These are phyloP conservation scores for Dione juno DNA, from an alignment of 2,888 invertebrate species.

Conservation along the genomic window DNA sequence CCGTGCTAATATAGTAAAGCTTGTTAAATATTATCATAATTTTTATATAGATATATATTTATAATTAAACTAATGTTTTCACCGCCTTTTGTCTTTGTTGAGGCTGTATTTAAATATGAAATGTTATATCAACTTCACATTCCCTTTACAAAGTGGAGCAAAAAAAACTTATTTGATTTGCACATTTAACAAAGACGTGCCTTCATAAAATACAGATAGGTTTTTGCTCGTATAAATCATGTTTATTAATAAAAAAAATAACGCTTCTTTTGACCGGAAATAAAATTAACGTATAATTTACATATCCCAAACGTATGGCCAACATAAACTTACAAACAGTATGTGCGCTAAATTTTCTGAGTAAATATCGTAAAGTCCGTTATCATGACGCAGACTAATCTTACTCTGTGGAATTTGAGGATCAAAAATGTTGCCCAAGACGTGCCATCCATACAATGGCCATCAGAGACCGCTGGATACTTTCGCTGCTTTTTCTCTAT, in stretches of 20 bases:
- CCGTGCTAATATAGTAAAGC: not conserved
- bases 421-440: constrained; percentile 58
- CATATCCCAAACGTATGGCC: not conserved
- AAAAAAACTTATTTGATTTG: not conserved
- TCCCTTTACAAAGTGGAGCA: not conserved
- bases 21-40: not conserved
- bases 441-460: constrained; percentile 75
- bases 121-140: no score
- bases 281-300: constrained; percentile 2
- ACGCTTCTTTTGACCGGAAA: constrained; percentile 11
- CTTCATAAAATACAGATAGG: not conserved
- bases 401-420: constrained; percentile 55
- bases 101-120: not conserved
- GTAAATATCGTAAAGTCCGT: constrained; percentile 37
- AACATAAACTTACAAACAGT: not conserved
- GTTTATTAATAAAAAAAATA: not conserved
- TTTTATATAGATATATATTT: not conserved
- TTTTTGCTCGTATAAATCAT: not conserved
- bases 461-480: constrained; percentile 66
- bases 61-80: not conserved
- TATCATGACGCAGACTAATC: constrained; percentile 42
- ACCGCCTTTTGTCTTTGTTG: not conserved
- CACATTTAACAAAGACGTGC: not conserved
- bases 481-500: constrained; percentile 77
- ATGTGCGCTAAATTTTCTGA: not conserved